phyloP scores from a whole-genome alignment of 2,797 vertebrate species.

The Notoglanidium macrostoma region DNA sequence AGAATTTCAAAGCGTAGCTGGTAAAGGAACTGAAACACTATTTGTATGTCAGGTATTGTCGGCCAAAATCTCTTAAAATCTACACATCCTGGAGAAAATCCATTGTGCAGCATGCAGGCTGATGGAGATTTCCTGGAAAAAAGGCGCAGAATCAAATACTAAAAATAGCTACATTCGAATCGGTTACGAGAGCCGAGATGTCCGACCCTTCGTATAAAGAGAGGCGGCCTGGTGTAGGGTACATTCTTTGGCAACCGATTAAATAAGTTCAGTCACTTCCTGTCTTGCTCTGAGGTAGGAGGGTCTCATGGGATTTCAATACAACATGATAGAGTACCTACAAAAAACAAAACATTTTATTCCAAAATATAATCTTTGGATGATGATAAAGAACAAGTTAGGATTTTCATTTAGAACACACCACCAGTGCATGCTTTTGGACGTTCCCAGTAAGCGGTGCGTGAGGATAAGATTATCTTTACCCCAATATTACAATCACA shows the following conservation, averaged over 20 bases:
- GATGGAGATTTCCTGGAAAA: not conserved
- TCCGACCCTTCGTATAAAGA: conserved; percentile 4
- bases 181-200: no score
- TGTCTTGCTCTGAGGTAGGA: not conserved
- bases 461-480: not conserved
- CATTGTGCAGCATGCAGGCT: not conserved
- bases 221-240: not conserved
- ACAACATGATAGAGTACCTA: not conserved
- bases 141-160: not conserved
- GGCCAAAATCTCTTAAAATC: not conserved
- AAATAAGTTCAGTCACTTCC: conserved; percentile 32
- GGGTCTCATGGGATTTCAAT: not conserved
- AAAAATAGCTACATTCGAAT: not conserved
- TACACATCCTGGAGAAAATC: not conserved
- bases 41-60: not conserved
- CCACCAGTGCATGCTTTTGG: no score
- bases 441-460: not conserved
- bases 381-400: not conserved
- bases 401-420: no score
- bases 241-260: conserved; percentile 52
- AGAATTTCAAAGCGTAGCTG: not conserved
- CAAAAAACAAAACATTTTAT: not conserved
- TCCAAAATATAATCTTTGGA: not conserved
- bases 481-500: not conserved
- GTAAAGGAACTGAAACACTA: not conserved